phyloP scores from a whole-genome alignment of 1,140 invertebrate species.

The Lysiphlebus fabarum region DNA sequence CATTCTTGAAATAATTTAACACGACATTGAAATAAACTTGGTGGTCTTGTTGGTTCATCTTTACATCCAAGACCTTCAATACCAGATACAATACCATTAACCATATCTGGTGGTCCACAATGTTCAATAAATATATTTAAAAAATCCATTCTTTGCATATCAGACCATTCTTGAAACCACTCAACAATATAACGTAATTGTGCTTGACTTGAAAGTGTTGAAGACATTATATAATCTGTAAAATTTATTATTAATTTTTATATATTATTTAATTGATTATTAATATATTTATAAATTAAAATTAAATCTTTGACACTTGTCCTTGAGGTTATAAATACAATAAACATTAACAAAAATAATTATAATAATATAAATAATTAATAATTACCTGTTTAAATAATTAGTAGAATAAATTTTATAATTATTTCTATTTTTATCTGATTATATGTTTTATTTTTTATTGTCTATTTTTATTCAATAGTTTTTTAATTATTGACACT shows the following conservation, averaged over 20 bases:
- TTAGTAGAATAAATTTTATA: no score
- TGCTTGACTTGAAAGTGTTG: slow-evolving; percentile 61
- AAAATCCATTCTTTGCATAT: slow-evolving; percentile 81
- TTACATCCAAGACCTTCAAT: slow-evolving; percentile 66
- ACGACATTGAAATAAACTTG: slow-evolving; percentile 83
- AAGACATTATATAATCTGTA: slow-evolving; percentile 42
- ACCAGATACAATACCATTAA: slow-evolving; percentile 71
- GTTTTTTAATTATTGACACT: no score
- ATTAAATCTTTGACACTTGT: no score
- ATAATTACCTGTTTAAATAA: no score
- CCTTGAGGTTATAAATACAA: no score
- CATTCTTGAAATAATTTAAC: slow-evolving; percentile 86
- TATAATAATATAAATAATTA: no score
- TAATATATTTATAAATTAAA: no score
- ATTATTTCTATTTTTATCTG: no score
- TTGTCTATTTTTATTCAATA: no score
- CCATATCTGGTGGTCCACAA: slow-evolving; percentile 58
- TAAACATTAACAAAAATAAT: no score
- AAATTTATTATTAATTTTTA: not conserved
- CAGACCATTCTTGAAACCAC: slow-evolving; percentile 88
- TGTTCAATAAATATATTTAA: slow-evolving; percentile 72
- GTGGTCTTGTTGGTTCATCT: slow-evolving; percentile 64
- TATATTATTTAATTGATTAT: no score
- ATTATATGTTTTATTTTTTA: no score
- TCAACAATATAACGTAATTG: slow-evolving; percentile 76